Base-by-base conservation (phyloP, 2,113 vertebrate species). In the Hippocampus guttulatus region DNA sequence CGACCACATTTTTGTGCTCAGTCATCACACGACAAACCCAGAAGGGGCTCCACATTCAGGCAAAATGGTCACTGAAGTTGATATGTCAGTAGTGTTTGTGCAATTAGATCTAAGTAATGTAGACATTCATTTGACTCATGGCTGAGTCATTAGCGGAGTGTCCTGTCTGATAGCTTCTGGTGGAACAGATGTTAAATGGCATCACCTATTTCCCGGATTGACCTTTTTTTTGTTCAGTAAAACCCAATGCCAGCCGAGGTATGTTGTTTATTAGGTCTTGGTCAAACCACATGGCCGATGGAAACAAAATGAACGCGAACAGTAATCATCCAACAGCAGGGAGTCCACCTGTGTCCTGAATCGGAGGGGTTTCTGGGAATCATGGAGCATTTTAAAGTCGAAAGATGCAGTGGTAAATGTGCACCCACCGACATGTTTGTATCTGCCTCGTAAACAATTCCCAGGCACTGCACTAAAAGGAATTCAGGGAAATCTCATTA, bases 401-500 rank as follows among this genome's bases (percentile, higher is more conserved):
- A 82, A 88, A 87, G 89, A 90, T 91, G 85, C 83, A 71, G 49
- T 67, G 78, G 54, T 79, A 81, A 45, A 64, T 68, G 65, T 70
- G 75, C 69, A 72, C 75, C 73, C 80, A 79, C 75, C 72, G 71
- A 76, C 55, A 68, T 85, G 77, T 85, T 82, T 84, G 81, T 77
- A 67, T 51, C 25, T 27, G 68, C 73, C 86, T 89, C 75, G 49
- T 89, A 88, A 91, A 88, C 71, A 81, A 80, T 78, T 84, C 67
- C 68, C 80, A 67, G 80, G 81, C 82, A 76, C 82, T 76, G 75
- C 65, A 79, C 81, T 81, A 0, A 30, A 83, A 80, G 82, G 80
- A 84, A 87, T 90, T 88, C 84, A 77, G 85, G 89, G 85, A 88
- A 91, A 85, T 75, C 78, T 79, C 75, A 85, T 90, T 91, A 89